Conservation (phyloP, 2,888 invertebrate genomes). For the Abrostola triplasia region DNA sequence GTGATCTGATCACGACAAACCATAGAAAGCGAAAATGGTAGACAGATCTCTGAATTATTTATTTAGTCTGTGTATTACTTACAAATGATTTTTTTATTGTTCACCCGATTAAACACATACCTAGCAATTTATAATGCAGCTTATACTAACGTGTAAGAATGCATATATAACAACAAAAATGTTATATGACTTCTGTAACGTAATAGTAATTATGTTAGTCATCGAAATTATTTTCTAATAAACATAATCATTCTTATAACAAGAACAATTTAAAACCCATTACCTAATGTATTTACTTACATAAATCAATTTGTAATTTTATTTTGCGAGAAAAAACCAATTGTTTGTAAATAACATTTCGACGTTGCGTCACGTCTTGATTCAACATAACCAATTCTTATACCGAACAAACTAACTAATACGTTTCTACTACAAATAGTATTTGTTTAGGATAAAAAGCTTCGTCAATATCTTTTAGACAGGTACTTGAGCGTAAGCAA, state of each 20-base stretch:
- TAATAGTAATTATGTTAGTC: background rate
- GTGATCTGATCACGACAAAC: conserved; percentile 66
- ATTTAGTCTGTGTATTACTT: conserved; percentile 7
- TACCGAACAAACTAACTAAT: too few relatives aligned
- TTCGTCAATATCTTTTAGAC: conserved; percentile 8
- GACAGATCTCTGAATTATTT: conserved; percentile 50
- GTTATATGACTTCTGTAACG: background rate
- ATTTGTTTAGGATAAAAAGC: conserved; percentile 1
- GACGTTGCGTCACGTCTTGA: too few relatives aligned
- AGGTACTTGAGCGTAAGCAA: conserved; percentile 1
- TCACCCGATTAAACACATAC: background rate
- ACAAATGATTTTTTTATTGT: conserved; percentile 1
- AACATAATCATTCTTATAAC: background rate
- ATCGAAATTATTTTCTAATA: background rate
- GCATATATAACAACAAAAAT: background rate
- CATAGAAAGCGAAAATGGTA: conserved; percentile 60
- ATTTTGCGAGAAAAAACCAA: too few relatives aligned
- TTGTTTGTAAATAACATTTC: too few relatives aligned
- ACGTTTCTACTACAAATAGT: too few relatives aligned
- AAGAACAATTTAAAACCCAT: background rate
- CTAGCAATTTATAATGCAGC: background rate
- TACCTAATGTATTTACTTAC: background rate
- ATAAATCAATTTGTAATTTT: too few relatives aligned
- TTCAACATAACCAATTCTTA: too few relatives aligned
- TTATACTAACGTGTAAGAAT: background rate